Evolutionary conservation across 2,113 vertebrate species (phyloP).

Genomic region (Chrysochloris asiatica): DNA sequence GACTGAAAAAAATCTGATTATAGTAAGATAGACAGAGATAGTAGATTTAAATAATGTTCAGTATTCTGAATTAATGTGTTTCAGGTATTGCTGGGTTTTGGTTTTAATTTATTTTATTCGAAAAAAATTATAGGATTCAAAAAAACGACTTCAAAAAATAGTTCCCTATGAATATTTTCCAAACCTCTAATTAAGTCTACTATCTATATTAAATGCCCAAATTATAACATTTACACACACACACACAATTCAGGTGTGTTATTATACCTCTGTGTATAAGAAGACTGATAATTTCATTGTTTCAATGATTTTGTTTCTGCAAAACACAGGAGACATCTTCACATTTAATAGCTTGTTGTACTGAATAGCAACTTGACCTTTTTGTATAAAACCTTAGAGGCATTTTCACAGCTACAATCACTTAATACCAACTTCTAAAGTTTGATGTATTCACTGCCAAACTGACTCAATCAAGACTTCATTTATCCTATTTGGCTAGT

Average conservation of each 20-base stretch:
- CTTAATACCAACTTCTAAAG: conserved; percentile 45
- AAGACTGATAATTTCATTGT: background rate
- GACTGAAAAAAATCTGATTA: background rate
- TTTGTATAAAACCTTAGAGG: background rate
- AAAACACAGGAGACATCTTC: background rate
- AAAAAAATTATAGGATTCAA: background rate
- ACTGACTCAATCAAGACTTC: conserved; percentile 61
- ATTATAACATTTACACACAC: background rate
- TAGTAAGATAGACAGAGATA: background rate
- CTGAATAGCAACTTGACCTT: conserved; percentile 30
- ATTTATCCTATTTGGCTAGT: conserved; percentile 65
- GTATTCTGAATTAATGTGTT: background rate
- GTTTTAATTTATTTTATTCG: background rate
- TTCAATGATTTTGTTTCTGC: background rate
- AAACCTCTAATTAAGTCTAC: background rate
- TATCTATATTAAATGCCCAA: background rate
- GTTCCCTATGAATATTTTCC: background rate
- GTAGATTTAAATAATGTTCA: background rate
- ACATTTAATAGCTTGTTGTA: background rate
- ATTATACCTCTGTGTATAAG: background rate
- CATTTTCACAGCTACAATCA: conserved; percentile 44
- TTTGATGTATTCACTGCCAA: conserved; percentile 70
- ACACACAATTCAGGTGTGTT: background rate
- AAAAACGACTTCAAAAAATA: background rate
- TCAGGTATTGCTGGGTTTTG: background rate